phyloP scores from a whole-genome alignment of 2,888 invertebrate species.

The Gisinianus flammeolus region DNA sequence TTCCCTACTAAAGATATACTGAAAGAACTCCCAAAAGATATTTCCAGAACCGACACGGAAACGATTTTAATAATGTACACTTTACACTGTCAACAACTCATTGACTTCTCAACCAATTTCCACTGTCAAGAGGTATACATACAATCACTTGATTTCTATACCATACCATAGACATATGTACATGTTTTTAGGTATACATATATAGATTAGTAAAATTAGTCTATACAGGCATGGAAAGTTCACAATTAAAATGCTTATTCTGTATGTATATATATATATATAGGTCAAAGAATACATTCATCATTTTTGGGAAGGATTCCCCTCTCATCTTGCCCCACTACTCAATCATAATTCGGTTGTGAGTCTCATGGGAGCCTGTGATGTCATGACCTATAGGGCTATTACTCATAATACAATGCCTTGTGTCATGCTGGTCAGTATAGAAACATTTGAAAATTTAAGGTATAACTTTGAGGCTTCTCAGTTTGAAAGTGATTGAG shows the following conservation, averaged over 20 bases:
- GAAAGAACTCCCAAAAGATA: conserved; percentile 9
- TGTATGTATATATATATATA: no score
- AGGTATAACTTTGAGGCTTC: no score
- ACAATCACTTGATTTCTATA: background rate
- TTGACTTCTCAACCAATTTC: conserved; percentile 28
- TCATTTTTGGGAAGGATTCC: conserved; percentile 41
- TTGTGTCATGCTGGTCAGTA: conserved; percentile 27
- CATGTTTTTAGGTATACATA: no score
- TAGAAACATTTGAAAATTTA: no score
- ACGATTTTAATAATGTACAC: conserved; percentile 38
- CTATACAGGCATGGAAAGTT: no score
- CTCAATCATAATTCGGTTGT: conserved; percentile 22
- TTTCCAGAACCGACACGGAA: background rate
- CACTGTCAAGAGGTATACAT: conserved; percentile 27
- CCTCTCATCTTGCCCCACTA: conserved; percentile 21
- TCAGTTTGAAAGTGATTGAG: no score
- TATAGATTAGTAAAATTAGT: no score
- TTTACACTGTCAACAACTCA: conserved; percentile 35
- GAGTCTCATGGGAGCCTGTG: conserved; percentile 32
- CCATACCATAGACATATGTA: no score
- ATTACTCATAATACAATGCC: conserved; percentile 25
- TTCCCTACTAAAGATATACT: conserved; percentile 20
- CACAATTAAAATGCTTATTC: no score
- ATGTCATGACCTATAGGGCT: conserved; percentile 25
- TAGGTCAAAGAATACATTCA: conserved; percentile 28